Percentiles rank a stretch among this genome's conserved stretches.
Conservation (phyloP, 2,113 vertebrate species). For the Grantiella picta region DNA sequence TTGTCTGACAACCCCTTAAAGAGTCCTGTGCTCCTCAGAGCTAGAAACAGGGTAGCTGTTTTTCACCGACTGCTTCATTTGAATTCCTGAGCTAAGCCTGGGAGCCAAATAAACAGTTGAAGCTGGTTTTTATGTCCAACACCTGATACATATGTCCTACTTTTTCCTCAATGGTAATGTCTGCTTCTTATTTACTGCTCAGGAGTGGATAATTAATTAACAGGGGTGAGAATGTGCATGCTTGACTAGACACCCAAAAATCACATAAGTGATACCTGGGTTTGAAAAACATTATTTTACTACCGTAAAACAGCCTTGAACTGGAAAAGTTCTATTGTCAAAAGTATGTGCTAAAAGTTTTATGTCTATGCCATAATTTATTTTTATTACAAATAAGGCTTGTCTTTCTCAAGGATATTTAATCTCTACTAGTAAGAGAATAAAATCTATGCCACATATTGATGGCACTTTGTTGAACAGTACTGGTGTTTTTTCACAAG, state of each 20-base stretch:
- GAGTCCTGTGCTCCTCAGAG: neutral
- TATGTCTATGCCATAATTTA: neutral
- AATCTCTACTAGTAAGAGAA: neutral
- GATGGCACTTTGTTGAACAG: neutral
- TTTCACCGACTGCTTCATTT: neutral
- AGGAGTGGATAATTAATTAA: constrained; percentile 45
- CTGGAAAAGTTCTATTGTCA: neutral
- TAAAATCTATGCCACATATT: neutral
- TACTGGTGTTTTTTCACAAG: neutral
- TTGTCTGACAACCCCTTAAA: neutral
- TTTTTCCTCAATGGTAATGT: constrained; percentile 15
- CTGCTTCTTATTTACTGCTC: constrained; percentile 33
- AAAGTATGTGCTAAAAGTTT: constrained; percentile 29
- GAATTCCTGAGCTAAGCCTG: neutral
- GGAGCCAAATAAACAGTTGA: neutral
- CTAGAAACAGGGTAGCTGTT: neutral
- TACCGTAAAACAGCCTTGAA: constrained; percentile 1
- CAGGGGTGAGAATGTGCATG: neutral
- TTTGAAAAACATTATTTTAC: neutral
- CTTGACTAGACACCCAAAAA: constrained; percentile 2
- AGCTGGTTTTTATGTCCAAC: constrained; percentile 25
- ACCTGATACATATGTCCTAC: neutral
- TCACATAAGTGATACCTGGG: neutral
- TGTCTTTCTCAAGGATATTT: neutral
- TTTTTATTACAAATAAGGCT: constrained; percentile 5